Base-by-base conservation (phyloP, 2,797 vertebrate genomes). In the Arnoldichthys spilopterus region DNA sequence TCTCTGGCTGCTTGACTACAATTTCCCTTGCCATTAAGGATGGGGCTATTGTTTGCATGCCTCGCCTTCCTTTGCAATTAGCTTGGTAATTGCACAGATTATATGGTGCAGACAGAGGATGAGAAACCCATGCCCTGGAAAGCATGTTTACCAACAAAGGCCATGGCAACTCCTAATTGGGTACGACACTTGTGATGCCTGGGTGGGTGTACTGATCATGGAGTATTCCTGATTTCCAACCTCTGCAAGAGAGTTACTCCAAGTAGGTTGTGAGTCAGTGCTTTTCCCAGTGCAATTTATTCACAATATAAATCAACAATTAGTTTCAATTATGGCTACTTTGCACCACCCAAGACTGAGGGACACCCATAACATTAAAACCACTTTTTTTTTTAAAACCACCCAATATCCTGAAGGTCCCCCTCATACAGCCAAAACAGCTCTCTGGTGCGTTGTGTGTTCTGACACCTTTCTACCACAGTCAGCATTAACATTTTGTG, bases 151-250 rank as follows among this genome's bases (percentile, higher is more conserved):
- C 67, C 81, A 61, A 71, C 67, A 81, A 88, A 85, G 80, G 75
- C 80, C 76, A n/a, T 74, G 20, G 26, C 40, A 67, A 49, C 6
- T 34, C 16, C 72, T 86, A 85, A 90, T 85, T 85, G 68, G 77
- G 86, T 79, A 61, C 82, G 85, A 90, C 88, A 81, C 72, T 74
- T 77, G 73, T 16, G 26, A 74, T 64, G 77, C 34, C 74, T 73
- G 83, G 83, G 81, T 87, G 24, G 15, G 15, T 47, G 49, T 3
- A 43, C 54, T 26, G 24, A 58, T 26, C 1, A 13, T 13, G 4
- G 32, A 62, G 15, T 61, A 28, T 18, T 32, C 26, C 83, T 75
- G 83, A 79, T 62, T 80, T 79, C 77, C 84, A 84, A 75, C 79
- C 72, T 79, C 83, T 86, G 16, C 47, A 58, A 74, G 78, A 82